Evolutionary conservation across 2,888 invertebrate genomes (phyloP).

Genomic region (Stictocephala bisonia): DNA sequence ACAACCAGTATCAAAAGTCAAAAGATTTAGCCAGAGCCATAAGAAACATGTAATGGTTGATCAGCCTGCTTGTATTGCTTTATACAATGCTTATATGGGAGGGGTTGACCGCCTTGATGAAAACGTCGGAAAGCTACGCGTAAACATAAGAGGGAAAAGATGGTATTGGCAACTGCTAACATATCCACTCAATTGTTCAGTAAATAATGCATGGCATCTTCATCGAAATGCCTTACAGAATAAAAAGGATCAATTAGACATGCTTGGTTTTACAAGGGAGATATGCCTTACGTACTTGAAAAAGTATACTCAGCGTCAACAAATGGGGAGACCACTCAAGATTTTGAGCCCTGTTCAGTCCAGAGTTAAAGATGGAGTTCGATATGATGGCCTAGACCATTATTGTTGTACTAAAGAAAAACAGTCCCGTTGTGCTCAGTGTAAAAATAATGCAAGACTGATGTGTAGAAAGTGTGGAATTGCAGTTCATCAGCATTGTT

Average conservation of each 20-base stretch:
- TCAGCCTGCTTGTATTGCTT: constrained; percentile 26
- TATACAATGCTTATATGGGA: constrained; percentile 29
- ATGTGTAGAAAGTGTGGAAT: constrained; percentile 26
- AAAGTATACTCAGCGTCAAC: constrained; percentile 1
- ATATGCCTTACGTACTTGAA: constrained; percentile 9
- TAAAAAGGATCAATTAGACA: constrained; percentile 17
- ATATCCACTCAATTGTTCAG: constrained; percentile 24
- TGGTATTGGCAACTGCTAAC: constrained; percentile 26
- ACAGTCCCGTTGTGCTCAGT: constrained; percentile 27
- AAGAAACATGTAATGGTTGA: too few species aligned
- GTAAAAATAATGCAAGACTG: constrained; percentile 17
- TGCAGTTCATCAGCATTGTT: constrained; percentile 22
- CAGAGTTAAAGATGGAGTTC: constrained; percentile 5
- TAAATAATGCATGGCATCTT: constrained; percentile 19
- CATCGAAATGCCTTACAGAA: constrained; percentile 1
- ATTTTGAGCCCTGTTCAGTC: too few species aligned
- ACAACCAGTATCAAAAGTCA: too few species aligned
- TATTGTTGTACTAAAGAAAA: constrained; percentile 13
- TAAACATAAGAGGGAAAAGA: constrained; percentile 23
- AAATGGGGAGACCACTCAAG: constrained; percentile 22
- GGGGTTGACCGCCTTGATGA: too few species aligned
- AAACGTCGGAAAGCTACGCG: too few species aligned
- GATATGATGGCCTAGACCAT: constrained; percentile 1
- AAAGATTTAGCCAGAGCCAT: constrained; percentile 25
- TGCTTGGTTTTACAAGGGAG: constrained; percentile 9